Evolutionary conservation across 2,797 vertebrate species (phyloP), one percentile per base, ranked within the genome.

Genomic region (Ctenopoma kingsleyae): DNA sequence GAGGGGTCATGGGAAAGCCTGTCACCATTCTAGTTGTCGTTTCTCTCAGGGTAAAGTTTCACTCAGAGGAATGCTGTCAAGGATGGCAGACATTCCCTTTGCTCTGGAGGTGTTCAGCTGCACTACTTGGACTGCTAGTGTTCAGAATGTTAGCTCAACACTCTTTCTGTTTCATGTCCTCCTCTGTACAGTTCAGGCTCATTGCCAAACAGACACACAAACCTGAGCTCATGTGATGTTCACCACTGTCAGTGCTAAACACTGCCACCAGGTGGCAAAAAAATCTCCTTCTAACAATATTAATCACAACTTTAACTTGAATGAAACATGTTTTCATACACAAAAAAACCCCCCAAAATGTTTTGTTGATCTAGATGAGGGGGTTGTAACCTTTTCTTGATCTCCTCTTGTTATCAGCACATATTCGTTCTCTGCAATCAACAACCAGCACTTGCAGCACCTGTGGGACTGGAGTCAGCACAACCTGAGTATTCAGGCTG

Each of bases 401-500:
- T 83, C 30, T 78, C 36, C 35, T 53, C 55, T 43, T 2, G 0
- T 70, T 23, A 0, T 44, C 78, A 99, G 98, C 80, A 94, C 95
- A 84, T 99, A 99, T 4, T 94, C 98, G 0, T 99, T 99, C 93
- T 97, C 96, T 0, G 97, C 96, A 50, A 91, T 98, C 48, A 95
- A 99, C 92, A 99, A 99, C 95, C 96, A 98, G 89, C 95, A 99
- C 87, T 88, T 99, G 66, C 97, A 99, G 91, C 94, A 95, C 67
- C 92, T 99, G 23, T 99, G 98, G 98, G 96, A 99, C 92, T 99
- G 98, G 97, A 95, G 84, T 82, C 96, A 96, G 70, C 98, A 98
- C 87, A 99, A 98, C 88, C 89, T 99, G 89, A 98, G 97, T 1
- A 95, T 99, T 88, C 93, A 87, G 36, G 82, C 92, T 0, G 98